Conservation (phyloP, 2,888 invertebrate genomes). For the Stenurella melanura region DNA sequence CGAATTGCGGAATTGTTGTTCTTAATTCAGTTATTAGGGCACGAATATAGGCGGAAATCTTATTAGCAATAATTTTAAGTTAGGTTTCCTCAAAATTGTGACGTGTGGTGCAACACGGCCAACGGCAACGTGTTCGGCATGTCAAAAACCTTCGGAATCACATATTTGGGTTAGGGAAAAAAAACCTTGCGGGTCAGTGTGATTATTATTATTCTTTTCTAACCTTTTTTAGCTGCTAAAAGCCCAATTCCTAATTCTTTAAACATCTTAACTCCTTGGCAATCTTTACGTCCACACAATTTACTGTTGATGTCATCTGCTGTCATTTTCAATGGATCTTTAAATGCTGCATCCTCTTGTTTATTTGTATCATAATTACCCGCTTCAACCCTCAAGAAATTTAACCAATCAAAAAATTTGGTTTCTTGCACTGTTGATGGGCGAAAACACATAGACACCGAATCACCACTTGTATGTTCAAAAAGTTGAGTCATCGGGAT, state of each 20-base stretch:
- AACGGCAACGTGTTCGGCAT: too few relatives aligned
- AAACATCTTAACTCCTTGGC: conserved; percentile 70
- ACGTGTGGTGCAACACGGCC: too few relatives aligned
- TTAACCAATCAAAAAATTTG: conserved; percentile 60
- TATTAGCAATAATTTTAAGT: too few relatives aligned
- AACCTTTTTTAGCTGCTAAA: conserved; percentile 65
- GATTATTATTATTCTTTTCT: too few relatives aligned
- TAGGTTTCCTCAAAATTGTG: too few relatives aligned
- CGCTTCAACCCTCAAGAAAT: conserved; percentile 52
- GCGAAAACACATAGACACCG: conserved; percentile 61
- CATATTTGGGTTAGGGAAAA: too few relatives aligned
- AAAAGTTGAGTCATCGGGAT: conserved; percentile 18
- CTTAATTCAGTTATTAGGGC: too few relatives aligned
- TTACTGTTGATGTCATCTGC: conserved; percentile 62
- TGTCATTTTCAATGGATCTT: conserved; percentile 56
- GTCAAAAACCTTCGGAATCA: too few relatives aligned
- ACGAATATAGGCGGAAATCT: too few relatives aligned
- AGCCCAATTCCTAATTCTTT: conserved; percentile 71
- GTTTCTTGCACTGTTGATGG: conserved; percentile 65
- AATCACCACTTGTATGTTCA: conserved; percentile 52
- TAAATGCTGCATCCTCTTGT: conserved; percentile 39
- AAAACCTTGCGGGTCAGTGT: too few relatives aligned
- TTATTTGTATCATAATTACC: conserved; percentile 14
- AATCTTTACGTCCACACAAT: conserved; percentile 67
- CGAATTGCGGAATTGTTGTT: too few relatives aligned